Evolutionary conservation across 2,797 vertebrate genomes (phyloP).

Genomic region (Microhierax caerulescens): DNA sequence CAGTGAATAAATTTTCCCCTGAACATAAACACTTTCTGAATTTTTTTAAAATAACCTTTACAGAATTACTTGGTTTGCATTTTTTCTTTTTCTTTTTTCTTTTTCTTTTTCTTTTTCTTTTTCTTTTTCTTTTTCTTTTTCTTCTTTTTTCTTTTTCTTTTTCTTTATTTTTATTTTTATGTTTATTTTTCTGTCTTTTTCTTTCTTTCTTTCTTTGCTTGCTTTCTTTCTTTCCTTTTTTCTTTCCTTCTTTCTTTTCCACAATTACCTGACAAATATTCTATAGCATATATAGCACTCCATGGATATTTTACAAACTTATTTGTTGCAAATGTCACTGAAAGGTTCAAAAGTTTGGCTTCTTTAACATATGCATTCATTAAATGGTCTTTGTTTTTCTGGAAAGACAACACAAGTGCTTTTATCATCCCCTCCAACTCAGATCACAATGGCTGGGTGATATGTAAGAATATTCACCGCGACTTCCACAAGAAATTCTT

Average conservation of each 20-base stretch:
- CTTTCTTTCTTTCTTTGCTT: too few relatives aligned
- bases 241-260: not conserved
- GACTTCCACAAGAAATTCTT: not conserved
- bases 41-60: not conserved
- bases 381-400: not conserved
- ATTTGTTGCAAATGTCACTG: not conserved
- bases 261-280: not conserved
- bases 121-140: too few relatives aligned
- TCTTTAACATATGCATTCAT: not conserved
- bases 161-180: too few relatives aligned
- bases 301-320: not conserved
- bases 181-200: not conserved
- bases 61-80: not conserved
- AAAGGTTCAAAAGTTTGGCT: not conserved
- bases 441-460: not conserved
- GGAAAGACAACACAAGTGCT: not conserved
- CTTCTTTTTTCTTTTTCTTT: not conserved
- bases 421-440: not conserved
- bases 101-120: too few relatives aligned
- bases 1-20: not conserved
- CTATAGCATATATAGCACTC: not conserved
- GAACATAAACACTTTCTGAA: not conserved
- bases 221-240: too few relatives aligned
- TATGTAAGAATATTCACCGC: not conserved
- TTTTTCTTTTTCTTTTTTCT: too few relatives aligned